Conservation (phyloP, 2,797 vertebrate species). For the Enteromius argenteus region DNA sequence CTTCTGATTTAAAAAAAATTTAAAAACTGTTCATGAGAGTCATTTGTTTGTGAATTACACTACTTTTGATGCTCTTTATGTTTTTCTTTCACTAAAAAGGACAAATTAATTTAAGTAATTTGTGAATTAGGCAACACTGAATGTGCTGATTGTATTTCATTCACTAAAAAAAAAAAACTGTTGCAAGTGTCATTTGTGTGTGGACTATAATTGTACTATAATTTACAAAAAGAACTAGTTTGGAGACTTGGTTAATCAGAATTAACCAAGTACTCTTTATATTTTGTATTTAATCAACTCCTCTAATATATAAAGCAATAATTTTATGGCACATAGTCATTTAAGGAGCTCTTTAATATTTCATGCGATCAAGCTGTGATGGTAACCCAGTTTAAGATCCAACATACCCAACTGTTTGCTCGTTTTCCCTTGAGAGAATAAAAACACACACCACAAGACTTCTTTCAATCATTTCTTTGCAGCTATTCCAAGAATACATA, state of each 20-base stretch:
- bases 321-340: neutral
- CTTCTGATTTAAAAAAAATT: neutral
- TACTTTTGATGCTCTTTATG: neutral
- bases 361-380: constrained; percentile 65
- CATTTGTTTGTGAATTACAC: neutral
- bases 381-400: constrained; percentile 67
- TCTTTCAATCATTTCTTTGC: neutral
- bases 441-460: constrained; percentile 40
- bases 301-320: neutral
- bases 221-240: neutral
- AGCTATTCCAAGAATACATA: neutral
- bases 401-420: constrained; percentile 41
- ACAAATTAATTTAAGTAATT: neutral
- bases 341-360: constrained; percentile 63
- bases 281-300: neutral
- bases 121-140: neutral
- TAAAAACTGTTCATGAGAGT: neutral
- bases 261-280: neutral
- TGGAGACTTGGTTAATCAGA: neutral
- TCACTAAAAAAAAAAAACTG: neutral
- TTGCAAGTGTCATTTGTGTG: neutral
- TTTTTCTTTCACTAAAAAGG: too few relatives aligned
- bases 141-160: too few relatives aligned
- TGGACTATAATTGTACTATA: neutral
- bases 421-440: constrained; percentile 14